Evolutionary conservation across 2,113 vertebrate species (phyloP).

Genomic region (Pedetes capensis): DNA sequence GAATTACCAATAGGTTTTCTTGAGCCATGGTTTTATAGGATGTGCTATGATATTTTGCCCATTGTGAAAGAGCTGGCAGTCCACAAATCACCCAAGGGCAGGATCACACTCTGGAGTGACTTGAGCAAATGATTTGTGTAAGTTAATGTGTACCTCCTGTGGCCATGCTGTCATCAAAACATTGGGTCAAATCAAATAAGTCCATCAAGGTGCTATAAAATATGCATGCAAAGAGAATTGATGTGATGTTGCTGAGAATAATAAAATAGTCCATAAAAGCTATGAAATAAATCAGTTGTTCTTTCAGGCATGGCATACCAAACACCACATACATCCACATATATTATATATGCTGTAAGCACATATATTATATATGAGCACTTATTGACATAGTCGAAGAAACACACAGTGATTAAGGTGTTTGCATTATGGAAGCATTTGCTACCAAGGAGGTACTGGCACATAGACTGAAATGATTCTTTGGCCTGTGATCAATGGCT

Average conservation of each 20-base stretch:
- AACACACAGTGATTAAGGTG: conserved; percentile 67
- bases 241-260: conserved; percentile 80
- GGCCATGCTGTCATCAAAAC: conserved; percentile 73
- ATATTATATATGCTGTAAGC: conserved; percentile 70
- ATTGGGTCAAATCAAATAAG: conserved; percentile 80
- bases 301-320: conserved; percentile 73
- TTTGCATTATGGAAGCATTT: conserved; percentile 29
- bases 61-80: conserved; percentile 62
- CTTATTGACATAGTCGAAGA: conserved; percentile 49
- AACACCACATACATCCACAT: conserved; percentile 67
- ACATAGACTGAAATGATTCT: conserved; percentile 50
- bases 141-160: conserved; percentile 56
- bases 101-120: conserved; percentile 77
- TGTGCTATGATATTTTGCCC: conserved; percentile 51
- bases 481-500: conserved; percentile 58
- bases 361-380: conserved; percentile 69
- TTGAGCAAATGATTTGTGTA: conserved; percentile 77
- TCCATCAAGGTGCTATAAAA: conserved; percentile 81
- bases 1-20: conserved; percentile 27
- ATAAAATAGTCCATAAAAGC: conserved; percentile 80
- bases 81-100: conserved; percentile 75
- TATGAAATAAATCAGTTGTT: conserved; percentile 80
- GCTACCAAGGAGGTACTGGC: conserved; percentile 23
- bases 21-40: background rate
- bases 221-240: conserved; percentile 79